Base-by-base conservation (phyloP, 1,140 invertebrate species). In the Micrasema minimum region DNA sequence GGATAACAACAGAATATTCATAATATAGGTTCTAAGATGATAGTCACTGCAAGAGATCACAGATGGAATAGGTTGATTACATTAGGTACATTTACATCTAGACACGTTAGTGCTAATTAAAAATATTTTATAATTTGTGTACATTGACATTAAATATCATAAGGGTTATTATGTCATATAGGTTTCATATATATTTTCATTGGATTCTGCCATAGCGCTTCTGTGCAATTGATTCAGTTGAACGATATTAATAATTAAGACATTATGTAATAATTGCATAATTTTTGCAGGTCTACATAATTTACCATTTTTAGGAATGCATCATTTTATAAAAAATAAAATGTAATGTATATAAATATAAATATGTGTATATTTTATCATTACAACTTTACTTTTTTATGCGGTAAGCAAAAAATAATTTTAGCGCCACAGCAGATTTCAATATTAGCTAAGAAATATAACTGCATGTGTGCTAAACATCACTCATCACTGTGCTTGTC, bases 1-100 rank as follows among this genome's bases (percentile, higher is more conserved):
- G 66, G 59, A 62, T 64, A 45, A 64, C 43, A 64, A 64, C 59
- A 31, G 45, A 31, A 64, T 26, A 64, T 64, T 45, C 6, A 46
- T 59, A 64, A 64, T 64, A 46, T 64, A 64, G 59, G 59, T 64
- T 64, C 59, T 64, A 65, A 71, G 69, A 70, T 75, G 74, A 75
- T 75, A 75, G 74, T 75, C 74, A 75, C 74, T 72, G 74, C 74
- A 72, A 72, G 55, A 70, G 70, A 75, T 75, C 74, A 75, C 74
- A 75, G 74, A 75, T 66, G 69, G 66, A 69, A 64, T 64, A 64
- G 59, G 62, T 55, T 50, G 10, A 69, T 59, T 46, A 48, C 66
- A 69, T 69, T 59, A 31, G 41, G 55, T 64, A 64, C 41, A 64
- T 64, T 64, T 20, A 64, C 18, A 26, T 64, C 59, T 64, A 64